Evolutionary conservation across 2,888 invertebrate genomes (phyloP).

Genomic region (Pocota personata): DNA sequence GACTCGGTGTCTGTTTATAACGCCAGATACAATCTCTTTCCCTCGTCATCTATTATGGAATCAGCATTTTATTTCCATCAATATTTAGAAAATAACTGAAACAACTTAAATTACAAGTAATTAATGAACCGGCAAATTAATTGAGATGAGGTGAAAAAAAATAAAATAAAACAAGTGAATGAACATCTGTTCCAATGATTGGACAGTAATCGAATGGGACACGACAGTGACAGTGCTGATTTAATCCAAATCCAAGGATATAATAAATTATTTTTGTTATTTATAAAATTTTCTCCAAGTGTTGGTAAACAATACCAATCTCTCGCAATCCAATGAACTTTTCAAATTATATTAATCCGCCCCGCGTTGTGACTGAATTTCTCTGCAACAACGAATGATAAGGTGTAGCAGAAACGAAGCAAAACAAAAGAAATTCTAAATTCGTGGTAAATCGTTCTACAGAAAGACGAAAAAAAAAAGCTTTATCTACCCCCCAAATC

Average conservation of each 20-base stretch:
- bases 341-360: background rate
- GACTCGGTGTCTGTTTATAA: slow-evolving; percentile 34
- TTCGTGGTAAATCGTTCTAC: slow-evolving; percentile 28
- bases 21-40: background rate
- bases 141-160: background rate
- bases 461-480: slow-evolving; percentile 5
- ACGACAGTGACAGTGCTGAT: background rate
- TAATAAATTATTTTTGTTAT: background rate
- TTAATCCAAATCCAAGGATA: background rate
- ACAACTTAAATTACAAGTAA: background rate
- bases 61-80: background rate
- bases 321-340: slow-evolving; percentile 24
- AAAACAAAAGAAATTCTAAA: slow-evolving; percentile 37
- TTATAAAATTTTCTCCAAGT: background rate
- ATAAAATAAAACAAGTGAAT: background rate
- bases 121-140: slow-evolving; percentile 41
- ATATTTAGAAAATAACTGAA: background rate
- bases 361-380: background rate
- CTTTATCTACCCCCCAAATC: slow-evolving; percentile 16
- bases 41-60: background rate
- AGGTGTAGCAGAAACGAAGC: slow-evolving; percentile 10
- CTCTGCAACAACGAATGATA: slow-evolving; percentile 23
- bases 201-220: background rate
- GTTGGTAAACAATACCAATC: background rate
- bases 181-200: slow-evolving; percentile 4